Base-by-base conservation (phyloP, 2,113 vertebrate genomes). In the Cynoglossus semilaevis region DNA sequence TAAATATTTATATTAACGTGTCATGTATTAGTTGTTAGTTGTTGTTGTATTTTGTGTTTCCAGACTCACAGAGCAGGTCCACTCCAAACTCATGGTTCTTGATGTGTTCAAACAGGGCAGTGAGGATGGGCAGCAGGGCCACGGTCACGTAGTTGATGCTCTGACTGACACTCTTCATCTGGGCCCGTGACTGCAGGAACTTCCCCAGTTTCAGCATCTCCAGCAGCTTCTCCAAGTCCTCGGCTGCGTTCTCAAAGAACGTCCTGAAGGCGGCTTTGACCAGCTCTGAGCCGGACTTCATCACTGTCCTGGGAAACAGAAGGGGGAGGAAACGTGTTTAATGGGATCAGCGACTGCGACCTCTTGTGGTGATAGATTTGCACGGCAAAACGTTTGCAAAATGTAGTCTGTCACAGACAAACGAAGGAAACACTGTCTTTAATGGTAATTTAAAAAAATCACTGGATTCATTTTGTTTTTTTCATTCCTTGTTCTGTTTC, bases 201-300 rank as follows among this genome's bases (percentile, higher is more conserved):
- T 98, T 97, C 59, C 95, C 96, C 49, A 96, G 91, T 68, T 98
- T 98, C 64, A 99, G 89, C 84, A 97, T 98, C 89, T 98, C 96
- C 10, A 93, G 85, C 38, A 96, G 95, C 87, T 98, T 98, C 67
- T 92, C 89, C 57, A 97, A 87, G 78, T 99, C 96, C 88, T 98
- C 96, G 0, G 95, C 91, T 9, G 96, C 96, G 44, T 93, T 97
- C 85, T 98, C 96, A 76, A 99, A 99, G 90, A 99, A 98, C 0
- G 91, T 81, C 51, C 92, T 89, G 1, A 99, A 74, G 12, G 94
- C 93, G 0, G 94, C 96, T 83, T 98, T 98, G 67, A 98, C 95
- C 74, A 97, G 87, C 88, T 99, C 96, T 0, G 94, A 91, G 64
- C 96, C 96, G 0, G 95, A 98, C 85, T 97, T 99, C 96, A 99